phyloP scores from a whole-genome alignment of 2,888 invertebrate species.

The Hyposoter didymator region DNA sequence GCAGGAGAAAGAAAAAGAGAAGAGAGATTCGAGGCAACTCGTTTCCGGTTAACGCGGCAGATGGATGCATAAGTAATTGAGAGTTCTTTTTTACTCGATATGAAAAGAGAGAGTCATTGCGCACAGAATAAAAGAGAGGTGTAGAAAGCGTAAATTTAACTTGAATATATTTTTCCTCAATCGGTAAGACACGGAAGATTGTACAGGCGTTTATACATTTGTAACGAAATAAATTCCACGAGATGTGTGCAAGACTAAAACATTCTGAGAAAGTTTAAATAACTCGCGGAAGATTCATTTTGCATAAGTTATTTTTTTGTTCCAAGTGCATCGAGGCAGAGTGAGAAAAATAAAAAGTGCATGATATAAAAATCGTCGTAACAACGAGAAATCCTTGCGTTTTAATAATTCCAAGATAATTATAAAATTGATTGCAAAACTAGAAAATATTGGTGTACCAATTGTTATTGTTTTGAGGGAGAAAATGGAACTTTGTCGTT shows the following conservation, averaged over 20 bases:
- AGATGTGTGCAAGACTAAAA: slow-evolving; percentile 8
- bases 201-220: background rate
- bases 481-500: background rate
- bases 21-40: background rate
- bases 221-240: slow-evolving; percentile 37
- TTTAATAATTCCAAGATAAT: too few relatives aligned
- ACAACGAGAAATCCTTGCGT: background rate
- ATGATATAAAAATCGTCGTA: background rate
- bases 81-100: slow-evolving; percentile 24
- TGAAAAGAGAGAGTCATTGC: slow-evolving; percentile 44
- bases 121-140: slow-evolving; percentile 1
- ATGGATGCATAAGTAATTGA: slow-evolving; percentile 38
- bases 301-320: background rate
- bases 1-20: background rate
- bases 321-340: background rate
- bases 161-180: slow-evolving; percentile 1
- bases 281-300: background rate
- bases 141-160: slow-evolving; percentile 62
- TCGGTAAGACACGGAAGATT: slow-evolving; percentile 10
- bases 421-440: background rate
- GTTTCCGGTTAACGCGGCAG: slow-evolving; percentile 52
- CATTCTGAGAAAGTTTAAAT: slow-evolving; percentile 50
- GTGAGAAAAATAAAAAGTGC: background rate
- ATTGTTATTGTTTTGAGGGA: background rate
- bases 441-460: background rate